These are phyloP conservation scores for Hypena proboscidalis DNA, from an alignment of 2,888 invertebrate species.

Conservation along the genomic window DNA sequence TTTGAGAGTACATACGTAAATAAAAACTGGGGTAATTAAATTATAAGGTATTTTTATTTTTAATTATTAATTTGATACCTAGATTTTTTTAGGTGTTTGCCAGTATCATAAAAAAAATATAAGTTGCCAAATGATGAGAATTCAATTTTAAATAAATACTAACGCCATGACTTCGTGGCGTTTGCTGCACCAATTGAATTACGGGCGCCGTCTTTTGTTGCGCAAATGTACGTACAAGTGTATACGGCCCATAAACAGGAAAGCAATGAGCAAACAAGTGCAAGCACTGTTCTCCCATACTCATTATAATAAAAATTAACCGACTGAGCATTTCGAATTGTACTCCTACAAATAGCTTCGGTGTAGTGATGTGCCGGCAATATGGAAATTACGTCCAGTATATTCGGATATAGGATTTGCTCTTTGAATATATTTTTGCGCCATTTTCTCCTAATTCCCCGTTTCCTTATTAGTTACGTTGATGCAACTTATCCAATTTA, in stretches of 20 bases:
- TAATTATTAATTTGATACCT: too few species aligned
- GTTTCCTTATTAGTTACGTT: too few species aligned
- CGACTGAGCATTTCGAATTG: conserved; percentile 31
- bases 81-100: too few species aligned
- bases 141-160: conserved; percentile 8
- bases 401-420: not conserved
- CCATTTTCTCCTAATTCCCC: too few species aligned
- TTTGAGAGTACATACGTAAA: not conserved
- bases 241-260: conserved; percentile 12
- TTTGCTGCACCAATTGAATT: not conserved
- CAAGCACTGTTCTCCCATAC: conserved; percentile 23
- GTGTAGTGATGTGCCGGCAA: conserved; percentile 40
- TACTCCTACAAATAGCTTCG: conserved; percentile 29
- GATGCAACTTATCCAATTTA: too few species aligned
- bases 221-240: conserved; percentile 6
- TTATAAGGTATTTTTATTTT: too few species aligned
- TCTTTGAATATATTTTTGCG: too few species aligned
- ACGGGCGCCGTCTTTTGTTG: not conserved
- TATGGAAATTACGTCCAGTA: conserved; percentile 8
- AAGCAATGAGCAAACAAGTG: conserved; percentile 16
- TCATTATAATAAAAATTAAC: conserved; percentile 44
- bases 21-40: too few species aligned
- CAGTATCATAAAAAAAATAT: too few species aligned
- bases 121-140: too few species aligned
- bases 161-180: conserved; percentile 6